phyloP scores from a whole-genome alignment of 2,888 invertebrate genomes.

The Cheilosia grossa region DNA sequence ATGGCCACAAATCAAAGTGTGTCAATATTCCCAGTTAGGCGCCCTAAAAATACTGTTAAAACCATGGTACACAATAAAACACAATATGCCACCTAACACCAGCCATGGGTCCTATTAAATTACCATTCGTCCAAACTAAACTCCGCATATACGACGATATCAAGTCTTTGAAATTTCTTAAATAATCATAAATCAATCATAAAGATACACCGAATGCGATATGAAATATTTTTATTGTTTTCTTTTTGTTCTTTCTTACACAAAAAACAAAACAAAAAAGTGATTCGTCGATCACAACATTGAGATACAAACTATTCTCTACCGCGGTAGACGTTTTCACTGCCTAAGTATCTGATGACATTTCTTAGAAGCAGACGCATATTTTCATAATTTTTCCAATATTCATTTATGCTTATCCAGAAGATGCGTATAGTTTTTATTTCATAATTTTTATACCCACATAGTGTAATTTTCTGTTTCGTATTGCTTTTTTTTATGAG shows the following conservation, averaged over 20 bases:
- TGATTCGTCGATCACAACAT: slow-evolving; percentile 34
- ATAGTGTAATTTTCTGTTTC: neutral
- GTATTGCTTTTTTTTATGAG: slow-evolving; percentile 26
- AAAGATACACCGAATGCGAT: slow-evolving; percentile 60
- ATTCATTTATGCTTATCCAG: slow-evolving; percentile 13
- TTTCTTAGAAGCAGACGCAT: slow-evolving; percentile 34
- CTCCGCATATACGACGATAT: slow-evolving; percentile 36
- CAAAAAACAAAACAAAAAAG: neutral
- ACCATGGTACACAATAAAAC: neutral
- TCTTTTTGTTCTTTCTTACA: slow-evolving; percentile 8
- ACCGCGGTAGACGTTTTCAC: slow-evolving; percentile 23
- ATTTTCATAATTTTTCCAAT: slow-evolving; percentile 61
- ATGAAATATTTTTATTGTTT: slow-evolving; percentile 64
- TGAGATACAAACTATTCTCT: slow-evolving; percentile 11
- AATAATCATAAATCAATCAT: slow-evolving; percentile 67
- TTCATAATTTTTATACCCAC: slow-evolving; percentile 47
- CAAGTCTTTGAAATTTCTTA: slow-evolving; percentile 51
- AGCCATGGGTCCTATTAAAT: slow-evolving; percentile 11
- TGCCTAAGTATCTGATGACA: slow-evolving; percentile 63
- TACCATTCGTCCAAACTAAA: slow-evolving; percentile 11
- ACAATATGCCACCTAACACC: neutral
- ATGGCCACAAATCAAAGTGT: neutral
- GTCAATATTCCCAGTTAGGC: neutral
- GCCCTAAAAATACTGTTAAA: neutral
- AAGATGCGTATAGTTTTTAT: slow-evolving; percentile 42